A percentile compares a stretch with the other conserved stretches of the same genome.
Conservation (phyloP, 2,888 invertebrate species). For the Poecilobothrus nobilitatus region DNA sequence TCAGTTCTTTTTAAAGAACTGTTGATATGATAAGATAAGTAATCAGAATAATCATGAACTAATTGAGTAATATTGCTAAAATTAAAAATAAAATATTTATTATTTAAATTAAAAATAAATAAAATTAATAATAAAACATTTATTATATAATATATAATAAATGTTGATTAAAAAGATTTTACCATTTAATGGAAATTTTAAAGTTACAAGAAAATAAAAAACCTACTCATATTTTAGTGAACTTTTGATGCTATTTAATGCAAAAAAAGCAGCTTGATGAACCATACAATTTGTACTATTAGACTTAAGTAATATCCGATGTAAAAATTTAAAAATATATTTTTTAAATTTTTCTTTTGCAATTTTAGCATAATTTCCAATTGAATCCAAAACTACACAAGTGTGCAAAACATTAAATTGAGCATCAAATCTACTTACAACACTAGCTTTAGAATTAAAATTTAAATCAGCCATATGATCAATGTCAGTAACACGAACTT, state of each 20-base stretch:
- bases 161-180: background rate
- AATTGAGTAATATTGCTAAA: constrained; percentile 51
- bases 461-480: constrained; percentile 17
- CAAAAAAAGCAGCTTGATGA: constrained; percentile 52
- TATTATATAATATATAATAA: too few species aligned
- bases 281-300: constrained; percentile 54
- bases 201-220: too few species aligned
- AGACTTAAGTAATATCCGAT: constrained; percentile 60
- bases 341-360: constrained; percentile 50
- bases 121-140: too few species aligned
- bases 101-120: background rate
- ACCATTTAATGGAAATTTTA: too few species aligned
- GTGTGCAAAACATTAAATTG: constrained; percentile 57
- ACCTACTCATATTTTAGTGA: constrained; percentile 44
- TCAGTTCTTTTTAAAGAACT: constrained; percentile 52
- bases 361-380: constrained; percentile 54
- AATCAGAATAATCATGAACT: constrained; percentile 61
- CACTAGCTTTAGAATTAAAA: constrained; percentile 19
- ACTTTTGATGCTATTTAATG: constrained; percentile 50
- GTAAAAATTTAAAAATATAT: constrained; percentile 57
- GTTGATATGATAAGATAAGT: constrained; percentile 63
- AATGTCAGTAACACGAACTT: constrained; percentile 36
- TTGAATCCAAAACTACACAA: constrained; percentile 61
- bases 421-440: constrained; percentile 42
- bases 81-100: background rate